Evolutionary conservation across 2,888 invertebrate species (phyloP), one percentile per base, ranked within the genome.

Genomic region (Diabrotica balteata): DNA sequence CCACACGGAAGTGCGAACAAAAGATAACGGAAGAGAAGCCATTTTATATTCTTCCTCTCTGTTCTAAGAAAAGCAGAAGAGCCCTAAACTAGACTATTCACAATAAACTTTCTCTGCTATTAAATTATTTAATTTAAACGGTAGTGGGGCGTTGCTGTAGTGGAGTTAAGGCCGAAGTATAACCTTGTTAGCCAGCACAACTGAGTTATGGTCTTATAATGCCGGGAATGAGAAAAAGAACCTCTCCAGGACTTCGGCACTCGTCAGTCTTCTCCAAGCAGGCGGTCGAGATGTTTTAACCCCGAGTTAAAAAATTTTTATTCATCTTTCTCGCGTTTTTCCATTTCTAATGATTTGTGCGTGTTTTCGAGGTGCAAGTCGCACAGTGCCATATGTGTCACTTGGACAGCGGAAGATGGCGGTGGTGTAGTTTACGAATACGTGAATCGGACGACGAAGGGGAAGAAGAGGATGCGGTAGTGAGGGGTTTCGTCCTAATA

Each of bases 41-140:
- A 66, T 66, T 61, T 50, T 60, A 46, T 55, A 46, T 62, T 58
- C 49, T 59, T 61, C 59, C 59, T 17, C 53, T 51, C 61, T 49
- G 9, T 46, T 7, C 46, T 61, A 50, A 57, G 63, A 58, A 59
- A 59, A 47, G 68, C 65, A 66, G 67, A 68, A 67, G 63, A 65
- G 77, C 76, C 78, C 71, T 79, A 83, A 84, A 85, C 83, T 81
- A 83, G 84, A 85, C 85, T 85, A 85, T 85, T 84, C 85, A 84
- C 84, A 85, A 85, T 85, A 85, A 84, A 85, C 84, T 85, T 85
- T 84, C 84, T 82, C 83, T 81, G 80, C 81, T 85, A 85, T 85
- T 85, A 85, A 85, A 84, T 85, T 84, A 85, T 85, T 85, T 85
- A 85, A 85, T 85, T 85, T 84, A 78, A 78, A 77, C 82, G 81